These are phyloP conservation scores for Argynnis bischoffii DNA, from an alignment of 2,888 invertebrate genomes.

Conservation along the genomic window DNA sequence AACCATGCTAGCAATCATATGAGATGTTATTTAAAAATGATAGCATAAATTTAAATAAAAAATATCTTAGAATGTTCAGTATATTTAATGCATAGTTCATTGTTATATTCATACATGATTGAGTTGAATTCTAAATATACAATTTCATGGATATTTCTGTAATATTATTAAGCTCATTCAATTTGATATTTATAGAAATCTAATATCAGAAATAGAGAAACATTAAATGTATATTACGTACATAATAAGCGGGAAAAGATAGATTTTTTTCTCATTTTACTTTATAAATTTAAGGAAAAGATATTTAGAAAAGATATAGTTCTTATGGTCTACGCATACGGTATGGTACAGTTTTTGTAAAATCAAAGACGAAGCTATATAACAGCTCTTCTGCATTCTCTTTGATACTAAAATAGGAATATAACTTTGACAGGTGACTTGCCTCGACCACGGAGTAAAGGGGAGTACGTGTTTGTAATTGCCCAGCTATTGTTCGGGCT, in stretches of 20 bases:
- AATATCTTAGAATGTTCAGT: slow-evolving; percentile 19
- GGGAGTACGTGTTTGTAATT: slow-evolving; percentile 97
- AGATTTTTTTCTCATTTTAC: too few relatives aligned
- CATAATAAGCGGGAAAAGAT: too few relatives aligned
- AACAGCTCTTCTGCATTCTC: too few relatives aligned
- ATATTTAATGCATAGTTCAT: slow-evolving; percentile 8
- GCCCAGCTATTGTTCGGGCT: slow-evolving; percentile 96
- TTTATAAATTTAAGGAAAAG: too few relatives aligned
- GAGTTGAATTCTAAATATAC: slow-evolving; percentile 12
- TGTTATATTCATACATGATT: slow-evolving; percentile 26
- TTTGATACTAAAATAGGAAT: not conserved
- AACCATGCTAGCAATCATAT: not conserved
- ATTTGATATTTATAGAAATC: too few relatives aligned
- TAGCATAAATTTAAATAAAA: slow-evolving; percentile 6
- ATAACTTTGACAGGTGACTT: slow-evolving; percentile 83
- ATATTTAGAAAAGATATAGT: too few relatives aligned
- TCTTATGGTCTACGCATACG: too few relatives aligned
- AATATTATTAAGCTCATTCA: not conserved
- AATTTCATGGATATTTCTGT: too few relatives aligned
- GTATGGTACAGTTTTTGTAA: too few relatives aligned
- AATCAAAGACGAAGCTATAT: too few relatives aligned
- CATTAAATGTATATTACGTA: too few relatives aligned
- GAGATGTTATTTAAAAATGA: slow-evolving; percentile 1
- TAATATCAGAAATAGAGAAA: too few relatives aligned
- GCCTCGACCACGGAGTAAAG: slow-evolving; percentile 95